Evolutionary conservation across 2,888 invertebrate species (phyloP), one percentile per base, ranked within the genome.

Genomic region (Tetanocera ferruginea): DNA sequence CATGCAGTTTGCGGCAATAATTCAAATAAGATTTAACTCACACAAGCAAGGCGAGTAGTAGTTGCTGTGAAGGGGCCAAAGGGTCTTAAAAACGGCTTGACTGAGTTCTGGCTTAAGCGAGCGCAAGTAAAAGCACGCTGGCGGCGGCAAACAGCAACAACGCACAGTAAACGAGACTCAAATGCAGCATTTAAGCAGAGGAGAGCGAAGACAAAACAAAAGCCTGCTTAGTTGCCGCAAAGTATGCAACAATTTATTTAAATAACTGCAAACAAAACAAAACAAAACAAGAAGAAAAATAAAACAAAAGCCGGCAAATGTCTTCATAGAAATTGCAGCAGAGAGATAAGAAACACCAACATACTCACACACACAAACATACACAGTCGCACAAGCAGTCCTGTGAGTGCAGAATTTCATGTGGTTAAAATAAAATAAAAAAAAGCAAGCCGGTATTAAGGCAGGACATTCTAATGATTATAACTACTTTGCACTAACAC

Each of bases 231-330:
- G 81, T 80, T 82, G 84, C 87, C 85, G 83, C 87, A 85, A 87
- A 86, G 86, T 87, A 86, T 85, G 86, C 87, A 86, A 86, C 87
- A 85, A 86, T 86, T 86, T 85, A 86, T 86, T 85, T 86, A 85
- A 85, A 84, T 83, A 66, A 52, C 76, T 76, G 70, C 78, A 67
- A 57, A 67, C 34, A 57, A 77, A 64, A 62, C 82, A 79, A 82
- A 80, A 82, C 67, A 72, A 78, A 28, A 81, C 34, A 23, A 31
- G 19, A 62, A 57, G 19, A 57, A 31, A 5, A 71, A 57, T 19
- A 25, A 14, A 57, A 69, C 49, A 14, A 69, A 69, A 49, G 52
- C 51, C 34, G 19, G 51, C 55, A 31, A 73, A 73, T 73, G 73
- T 62, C 73, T 73, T 73, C 28, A 62, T 62, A 60, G 73, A 78